Evolutionary conservation across 2,113 vertebrate species (phyloP).

Genomic region (Channa maculata): DNA sequence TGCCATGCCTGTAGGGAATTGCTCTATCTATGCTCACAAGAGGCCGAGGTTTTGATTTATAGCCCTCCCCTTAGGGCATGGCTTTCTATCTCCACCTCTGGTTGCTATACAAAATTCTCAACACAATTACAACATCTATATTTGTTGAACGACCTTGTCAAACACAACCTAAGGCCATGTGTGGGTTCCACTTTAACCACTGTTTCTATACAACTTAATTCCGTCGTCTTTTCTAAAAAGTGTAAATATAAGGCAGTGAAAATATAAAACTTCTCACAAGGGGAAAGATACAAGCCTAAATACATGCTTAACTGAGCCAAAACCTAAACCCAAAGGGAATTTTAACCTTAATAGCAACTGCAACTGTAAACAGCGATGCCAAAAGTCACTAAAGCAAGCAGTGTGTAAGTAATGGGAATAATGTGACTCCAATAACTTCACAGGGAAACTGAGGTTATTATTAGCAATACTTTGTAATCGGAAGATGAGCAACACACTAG

Average conservation of each 20-base stretch:
- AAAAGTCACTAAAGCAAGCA: neutral
- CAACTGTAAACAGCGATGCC: neutral
- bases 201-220: neutral
- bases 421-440: neutral
- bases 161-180: slow-evolving; percentile 49
- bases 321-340: neutral
- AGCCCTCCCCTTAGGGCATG: slow-evolving; percentile 52
- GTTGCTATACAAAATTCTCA: slow-evolving; percentile 69
- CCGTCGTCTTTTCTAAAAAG: neutral
- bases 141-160: slow-evolving; percentile 52
- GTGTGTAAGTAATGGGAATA: neutral
- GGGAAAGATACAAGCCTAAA: neutral
- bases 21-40: slow-evolving; percentile 52
- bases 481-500: neutral
- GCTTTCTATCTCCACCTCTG: slow-evolving; percentile 65
- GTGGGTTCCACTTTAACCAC: slow-evolving; percentile 39
- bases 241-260: neutral
- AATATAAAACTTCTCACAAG: neutral
- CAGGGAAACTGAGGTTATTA: neutral
- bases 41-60: slow-evolving; percentile 74
- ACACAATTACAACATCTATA: slow-evolving; percentile 72
- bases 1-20: slow-evolving; percentile 56
- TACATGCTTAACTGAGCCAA: neutral
- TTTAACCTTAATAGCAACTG: neutral
- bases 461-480: neutral